Conservation (phyloP, 2,888 invertebrate species). For the Amorpha juglandis region DNA sequence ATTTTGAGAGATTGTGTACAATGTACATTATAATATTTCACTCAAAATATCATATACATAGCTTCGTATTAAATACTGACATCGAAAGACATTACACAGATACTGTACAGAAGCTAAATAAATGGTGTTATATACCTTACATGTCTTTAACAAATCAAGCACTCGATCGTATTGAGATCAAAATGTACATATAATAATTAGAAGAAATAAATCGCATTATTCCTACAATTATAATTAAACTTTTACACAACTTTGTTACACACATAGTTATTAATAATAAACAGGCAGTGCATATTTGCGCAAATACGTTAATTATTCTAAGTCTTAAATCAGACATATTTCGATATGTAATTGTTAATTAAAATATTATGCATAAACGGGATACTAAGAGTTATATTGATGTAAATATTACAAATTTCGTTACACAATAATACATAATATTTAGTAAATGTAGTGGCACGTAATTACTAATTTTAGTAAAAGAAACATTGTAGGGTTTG, state of each 20-base stretch:
- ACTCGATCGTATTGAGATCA: constrained; percentile 83
- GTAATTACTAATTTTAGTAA: constrained; percentile 8
- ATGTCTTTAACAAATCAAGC: constrained; percentile 72
- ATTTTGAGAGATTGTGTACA: constrained; percentile 33
- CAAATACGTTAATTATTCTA: constrained; percentile 57
- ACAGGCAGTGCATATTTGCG: constrained; percentile 80
- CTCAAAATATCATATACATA: constrained; percentile 28
- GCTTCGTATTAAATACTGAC: constrained; percentile 46
- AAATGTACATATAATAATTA: constrained; percentile 77
- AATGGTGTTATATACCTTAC: constrained; percentile 84
- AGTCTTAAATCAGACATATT: constrained; percentile 63
- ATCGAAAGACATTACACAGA: constrained; percentile 63
- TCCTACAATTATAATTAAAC: constrained; percentile 55
- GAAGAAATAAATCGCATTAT: constrained; percentile 56
- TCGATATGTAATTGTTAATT: constrained; percentile 68
- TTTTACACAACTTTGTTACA: constrained; percentile 46
- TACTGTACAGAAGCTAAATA: constrained; percentile 80
- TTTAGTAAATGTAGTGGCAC: constrained; percentile 6
- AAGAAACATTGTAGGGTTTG: neutral
- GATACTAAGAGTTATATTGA: neutral
- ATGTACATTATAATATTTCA: constrained; percentile 11
- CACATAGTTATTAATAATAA: constrained; percentile 62
- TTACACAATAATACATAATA: neutral
- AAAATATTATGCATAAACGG: constrained; percentile 36
- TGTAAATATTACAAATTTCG: neutral